Conservation (phyloP, 1,140 invertebrate genomes). For the Platyscapa corneri region DNA sequence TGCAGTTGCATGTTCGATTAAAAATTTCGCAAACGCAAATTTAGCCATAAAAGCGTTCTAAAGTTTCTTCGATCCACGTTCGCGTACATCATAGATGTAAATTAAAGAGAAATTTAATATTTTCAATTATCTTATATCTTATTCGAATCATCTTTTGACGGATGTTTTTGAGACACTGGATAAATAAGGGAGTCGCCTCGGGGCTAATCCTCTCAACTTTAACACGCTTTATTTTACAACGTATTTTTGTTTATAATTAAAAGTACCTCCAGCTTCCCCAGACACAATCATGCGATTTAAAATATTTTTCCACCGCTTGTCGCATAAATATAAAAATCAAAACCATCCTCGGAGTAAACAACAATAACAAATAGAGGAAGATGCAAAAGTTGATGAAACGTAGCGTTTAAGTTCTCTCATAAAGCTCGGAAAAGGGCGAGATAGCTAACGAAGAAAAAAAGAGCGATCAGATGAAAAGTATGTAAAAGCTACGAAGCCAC, state of each 20-base stretch:
- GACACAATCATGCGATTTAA: neutral
- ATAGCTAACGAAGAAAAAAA: neutral
- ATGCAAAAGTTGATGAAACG: neutral
- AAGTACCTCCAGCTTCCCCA: neutral
- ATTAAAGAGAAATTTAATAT: neutral
- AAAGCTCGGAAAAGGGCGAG: neutral
- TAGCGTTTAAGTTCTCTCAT: conserved; percentile 22
- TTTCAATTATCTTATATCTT: neutral
- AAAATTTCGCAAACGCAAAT: neutral
- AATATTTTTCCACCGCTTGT: neutral
- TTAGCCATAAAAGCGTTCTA: neutral
- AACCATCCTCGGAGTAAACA: neutral
- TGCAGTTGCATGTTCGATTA: neutral
- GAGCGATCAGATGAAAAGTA: neutral
- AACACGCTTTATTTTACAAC: neutral
- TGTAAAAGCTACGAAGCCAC: conserved; percentile 18
- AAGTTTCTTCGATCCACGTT: neutral
- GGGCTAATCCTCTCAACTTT: neutral
- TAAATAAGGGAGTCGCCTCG: neutral
- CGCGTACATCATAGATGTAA: neutral
- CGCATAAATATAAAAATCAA: neutral
- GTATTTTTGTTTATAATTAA: conserved; percentile 1
- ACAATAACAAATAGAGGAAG: neutral
- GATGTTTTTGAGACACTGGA: neutral
- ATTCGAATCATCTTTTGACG: neutral